Evolutionary conservation across 2,797 vertebrate species (phyloP), one percentile per base, ranked within the genome.

Genomic region (Artibeus jamaicensis): DNA sequence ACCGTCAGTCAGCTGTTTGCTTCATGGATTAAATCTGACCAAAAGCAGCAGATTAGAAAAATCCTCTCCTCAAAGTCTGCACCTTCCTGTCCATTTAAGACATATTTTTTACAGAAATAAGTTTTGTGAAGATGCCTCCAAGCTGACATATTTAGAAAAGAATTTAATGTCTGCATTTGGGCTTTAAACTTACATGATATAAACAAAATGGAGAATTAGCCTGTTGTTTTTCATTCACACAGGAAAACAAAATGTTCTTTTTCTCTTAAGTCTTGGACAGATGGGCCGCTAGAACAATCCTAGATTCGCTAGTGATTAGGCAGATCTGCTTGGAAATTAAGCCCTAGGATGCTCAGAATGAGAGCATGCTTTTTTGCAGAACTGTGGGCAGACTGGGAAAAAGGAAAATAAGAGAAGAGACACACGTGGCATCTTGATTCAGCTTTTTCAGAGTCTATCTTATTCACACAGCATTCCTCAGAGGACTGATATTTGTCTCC

Each of bases 101-200:
- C 39, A 10, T 1, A 65, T 26, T 32, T 68, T 34, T 55, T 3
- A 12, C 10, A 37, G 16, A 6, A 44, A 55, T 57, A 57, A 73
- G 12, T 16, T 42, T 10, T 57, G 10, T 77, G 44, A 96, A 79
- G 34, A 55, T 62, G 4, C 24, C 18, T 81, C 15, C 44, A 89
- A 91, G 6, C 7, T 24, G 12, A 90, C 50, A 93, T 90, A 89
- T 87, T 96, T 76, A 70, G 19, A 83, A 67, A 86, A 95, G 21
- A 8, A 39, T 19, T 77, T 42, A 83, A 78, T 70, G 11, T n/a
- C 53, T 94, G 7, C 22, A 46, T 92, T 68, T 37, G 22, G 48
- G 37, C 29, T 79, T 95, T 71, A 70, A 78, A 39, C 1, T 46
- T 89, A 57, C 0, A 22, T 26, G 9, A n/a, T 62, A 78, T 48